Evolutionary conservation across 2,888 invertebrate species (phyloP).

Genomic region (Acleris cristana): DNA sequence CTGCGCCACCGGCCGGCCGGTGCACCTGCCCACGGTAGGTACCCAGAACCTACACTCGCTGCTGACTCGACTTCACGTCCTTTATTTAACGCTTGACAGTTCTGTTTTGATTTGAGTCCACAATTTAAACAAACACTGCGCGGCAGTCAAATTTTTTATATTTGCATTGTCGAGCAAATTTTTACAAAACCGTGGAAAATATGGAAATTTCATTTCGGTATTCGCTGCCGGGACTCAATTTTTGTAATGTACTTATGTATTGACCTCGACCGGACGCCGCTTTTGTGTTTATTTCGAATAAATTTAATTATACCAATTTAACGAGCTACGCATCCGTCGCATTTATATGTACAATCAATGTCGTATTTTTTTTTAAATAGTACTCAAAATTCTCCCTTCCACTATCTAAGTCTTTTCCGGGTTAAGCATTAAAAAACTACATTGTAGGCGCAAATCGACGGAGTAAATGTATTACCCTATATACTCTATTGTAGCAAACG

Average conservation of each 20-base stretch:
- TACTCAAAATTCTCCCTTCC: constrained; percentile 22
- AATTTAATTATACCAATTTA: constrained; percentile 35
- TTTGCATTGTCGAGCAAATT: constrained; percentile 19
- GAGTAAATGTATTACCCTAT: constrained; percentile 28
- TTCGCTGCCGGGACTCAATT: constrained; percentile 23
- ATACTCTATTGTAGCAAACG: constrained; percentile 22
- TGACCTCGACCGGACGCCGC: constrained; percentile 77
- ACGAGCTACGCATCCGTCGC: constrained; percentile 79
- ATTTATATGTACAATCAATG: constrained; percentile 47
- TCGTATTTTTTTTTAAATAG: constrained; percentile 13
- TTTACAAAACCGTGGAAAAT: constrained; percentile 8
- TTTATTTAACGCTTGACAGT: constrained; percentile 10
- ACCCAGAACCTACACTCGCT: constrained; percentile 44
- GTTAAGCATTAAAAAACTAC: constrained; percentile 66
- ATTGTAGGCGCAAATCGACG: constrained; percentile 60
- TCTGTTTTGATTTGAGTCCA: constrained; percentile 2
- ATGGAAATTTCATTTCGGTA: constrained; percentile 25
- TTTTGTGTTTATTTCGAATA: constrained; percentile 47
- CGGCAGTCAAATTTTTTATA: constrained; percentile 15
- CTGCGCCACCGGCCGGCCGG: constrained; percentile 49
- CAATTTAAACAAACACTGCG: constrained; percentile 11
- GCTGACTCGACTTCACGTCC: constrained; percentile 33
- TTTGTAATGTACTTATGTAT: constrained; percentile 20
- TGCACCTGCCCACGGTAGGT: constrained; percentile 25
- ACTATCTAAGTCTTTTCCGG: constrained; percentile 49